These are phyloP conservation scores for Bugula neritina DNA, from an alignment of 2,888 invertebrate species.

Conservation along the genomic window DNA sequence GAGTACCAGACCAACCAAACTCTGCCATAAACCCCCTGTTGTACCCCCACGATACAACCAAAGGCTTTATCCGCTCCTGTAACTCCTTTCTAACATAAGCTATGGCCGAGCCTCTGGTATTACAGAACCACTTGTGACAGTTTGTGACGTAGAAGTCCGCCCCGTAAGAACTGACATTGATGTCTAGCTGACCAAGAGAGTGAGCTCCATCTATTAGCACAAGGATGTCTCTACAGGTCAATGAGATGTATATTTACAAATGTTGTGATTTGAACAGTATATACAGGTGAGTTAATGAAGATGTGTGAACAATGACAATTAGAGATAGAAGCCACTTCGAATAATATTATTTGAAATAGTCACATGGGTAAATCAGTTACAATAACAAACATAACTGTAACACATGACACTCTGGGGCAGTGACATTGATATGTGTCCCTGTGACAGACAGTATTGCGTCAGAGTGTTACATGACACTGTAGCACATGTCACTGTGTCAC, in stretches of 20 bases:
- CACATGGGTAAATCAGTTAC: too few species aligned
- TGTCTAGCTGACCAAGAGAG: constrained; percentile 41
- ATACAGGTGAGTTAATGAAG: not conserved
- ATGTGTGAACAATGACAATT: not conserved
- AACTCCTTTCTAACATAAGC: constrained; percentile 42
- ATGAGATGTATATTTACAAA: not conserved
- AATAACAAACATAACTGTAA: too few species aligned
- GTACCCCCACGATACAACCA: constrained; percentile 50
- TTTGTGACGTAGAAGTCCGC: constrained; percentile 48
- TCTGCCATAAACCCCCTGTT: constrained; percentile 49
- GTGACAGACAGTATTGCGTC: too few species aligned
- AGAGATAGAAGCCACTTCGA: too few species aligned
- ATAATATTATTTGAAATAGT: too few species aligned
- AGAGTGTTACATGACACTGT: too few species aligned
- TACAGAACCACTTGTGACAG: constrained; percentile 51
- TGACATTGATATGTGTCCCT: too few species aligned
- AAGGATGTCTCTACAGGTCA: constrained; percentile 36
- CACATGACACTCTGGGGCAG: too few species aligned
- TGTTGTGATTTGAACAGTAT: not conserved
- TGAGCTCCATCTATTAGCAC: constrained; percentile 51
- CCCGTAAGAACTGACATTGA: constrained; percentile 33
- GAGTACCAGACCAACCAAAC: constrained; percentile 48
- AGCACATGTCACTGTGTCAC: too few species aligned
- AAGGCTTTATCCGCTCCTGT: constrained; percentile 39
- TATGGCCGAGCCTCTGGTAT: constrained; percentile 48